Evolutionary conservation across 2,888 invertebrate species (phyloP), one percentile per base, ranked within the genome.

Genomic region (Zonitis immaculata): DNA sequence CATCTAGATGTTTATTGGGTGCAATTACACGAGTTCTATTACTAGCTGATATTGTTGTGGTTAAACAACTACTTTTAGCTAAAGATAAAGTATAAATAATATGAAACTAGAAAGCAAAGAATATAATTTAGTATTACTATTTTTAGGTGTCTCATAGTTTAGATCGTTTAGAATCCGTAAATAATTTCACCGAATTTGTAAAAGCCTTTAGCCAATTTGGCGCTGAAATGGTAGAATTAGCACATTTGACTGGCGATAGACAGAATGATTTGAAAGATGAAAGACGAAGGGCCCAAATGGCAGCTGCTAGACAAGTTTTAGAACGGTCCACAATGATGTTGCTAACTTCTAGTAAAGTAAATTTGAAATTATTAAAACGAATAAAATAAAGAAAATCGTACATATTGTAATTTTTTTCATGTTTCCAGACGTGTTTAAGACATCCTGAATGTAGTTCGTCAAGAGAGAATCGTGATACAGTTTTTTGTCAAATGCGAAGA

Each of bases 181-280:
- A 89, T 65, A 92, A 91, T 78, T 92, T 92, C 73, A 94, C 96
- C 47, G 98, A 99, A 78, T 99, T 99, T 76, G 97, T 99, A 52
- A 92, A 95, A 73, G 95, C 96, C 18, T 99, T 99, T 79, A 95
- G 96, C 64, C 94, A 96, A 75, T 98, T 99, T 75, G 99, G 98
- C 35, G 90, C 90, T 18, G 96, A 98, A 76, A 98, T 99, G 97
- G 96, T 99, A 60, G 97, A 98, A 75, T 79, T 99, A 64, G 97
- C 98, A 20, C 91, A 97, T 74, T 82, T 97, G 55, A 95, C 95
- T 16, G 95, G 84, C 30, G 86, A 86, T 69, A 76, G 85, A 57
- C 82, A 88, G 68, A 94, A 92, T 70, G 95, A 91, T 73, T 79
- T 91, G 52, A 89, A 93, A 67, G 96, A 96, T 76, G 98, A 98